phyloP scores from a whole-genome alignment of 2,888 invertebrate genomes.

The Pachliopta kotzebuea region DNA sequence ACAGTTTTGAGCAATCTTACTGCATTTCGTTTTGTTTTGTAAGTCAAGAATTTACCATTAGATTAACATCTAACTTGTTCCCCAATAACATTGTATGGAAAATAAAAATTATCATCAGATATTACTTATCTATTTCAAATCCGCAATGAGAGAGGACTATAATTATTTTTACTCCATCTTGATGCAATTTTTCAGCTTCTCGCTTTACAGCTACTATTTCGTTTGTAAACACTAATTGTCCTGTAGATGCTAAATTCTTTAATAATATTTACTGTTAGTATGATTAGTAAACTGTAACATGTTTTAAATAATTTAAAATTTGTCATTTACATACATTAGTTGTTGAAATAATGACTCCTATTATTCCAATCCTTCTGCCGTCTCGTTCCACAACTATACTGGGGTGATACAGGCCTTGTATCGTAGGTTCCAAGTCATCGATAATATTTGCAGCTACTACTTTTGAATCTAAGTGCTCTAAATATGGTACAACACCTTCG shows the following conservation, averaged over 20 bases:
- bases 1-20: too few relatives aligned
- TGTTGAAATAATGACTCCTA: conserved; percentile 83
- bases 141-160: conserved; percentile 92
- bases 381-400: conserved; percentile 83
- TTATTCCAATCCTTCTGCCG: conserved; percentile 87
- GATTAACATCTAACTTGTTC: too few relatives aligned
- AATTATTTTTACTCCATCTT: conserved; percentile 86
- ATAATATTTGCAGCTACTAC: conserved; percentile 90
- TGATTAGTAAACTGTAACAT: too few relatives aligned
- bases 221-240: conserved; percentile 83
- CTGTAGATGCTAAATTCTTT: conserved; percentile 84
- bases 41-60: too few relatives aligned
- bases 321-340: conserved; percentile 55
- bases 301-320: too few relatives aligned
- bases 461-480: conserved; percentile 82
- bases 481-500: conserved; percentile 85
- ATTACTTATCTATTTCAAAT: conserved; percentile 82
- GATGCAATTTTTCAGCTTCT: conserved; percentile 83
- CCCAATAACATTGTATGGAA: too few relatives aligned
- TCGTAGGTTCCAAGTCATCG: conserved; percentile 83
- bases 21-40: too few relatives aligned
- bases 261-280: background rate
- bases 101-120: too few relatives aligned
- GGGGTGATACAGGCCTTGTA: conserved; percentile 83
- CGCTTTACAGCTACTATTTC: conserved; percentile 83